Evolutionary conservation across 2,797 vertebrate genomes (phyloP), one percentile per base, ranked within the genome.

Genomic region (Notoglanidium macrostoma): DNA sequence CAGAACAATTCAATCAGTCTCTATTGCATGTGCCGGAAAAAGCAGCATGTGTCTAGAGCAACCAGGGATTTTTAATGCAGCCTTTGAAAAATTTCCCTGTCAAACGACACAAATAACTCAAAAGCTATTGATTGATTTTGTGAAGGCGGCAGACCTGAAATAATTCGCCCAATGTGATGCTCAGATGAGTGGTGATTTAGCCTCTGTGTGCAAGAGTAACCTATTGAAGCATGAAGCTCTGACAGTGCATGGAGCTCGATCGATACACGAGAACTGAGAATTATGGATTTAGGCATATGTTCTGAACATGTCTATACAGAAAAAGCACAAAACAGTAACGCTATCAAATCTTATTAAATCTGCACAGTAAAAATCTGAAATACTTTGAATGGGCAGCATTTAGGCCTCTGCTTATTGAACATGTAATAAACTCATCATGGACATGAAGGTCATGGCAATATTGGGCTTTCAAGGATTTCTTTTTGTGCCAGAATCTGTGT

Each of bases 41-140:
- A 46, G 76, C 44, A 73, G 76, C 83, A 88, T 74, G 74, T 84
- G 65, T 79, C 76, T 46, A 44, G 49, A 88, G 32, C 79, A 83
- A 84, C 65, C 23, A 84, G 61, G 54, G 32, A 40, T 55, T 83
- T 72, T 74, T 59, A n/a, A 59, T 70, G n/a, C 86, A 70, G 86
- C 40, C 32, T 77, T 70, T 70, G 54, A 84, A 79, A 85, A 81
- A 46, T 55, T 40, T 55, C 68, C 23, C 61, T 70, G 81, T 82
- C 40, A 29, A 88, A 74, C 19, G 32, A 67, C 77, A 82, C 83
- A 85, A 76, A 85, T 81, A 85, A 55, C 65, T 70, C 57, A 72
- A 84, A 78, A 84, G 77, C 55, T 61, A 40, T 57, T 79, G 82
- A 84, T 57, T 84, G 74, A 84, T 84, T 79, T 84, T 23, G 63